Conservation (phyloP, 2,888 invertebrate genomes). For the Hoplodrina ambigua region DNA sequence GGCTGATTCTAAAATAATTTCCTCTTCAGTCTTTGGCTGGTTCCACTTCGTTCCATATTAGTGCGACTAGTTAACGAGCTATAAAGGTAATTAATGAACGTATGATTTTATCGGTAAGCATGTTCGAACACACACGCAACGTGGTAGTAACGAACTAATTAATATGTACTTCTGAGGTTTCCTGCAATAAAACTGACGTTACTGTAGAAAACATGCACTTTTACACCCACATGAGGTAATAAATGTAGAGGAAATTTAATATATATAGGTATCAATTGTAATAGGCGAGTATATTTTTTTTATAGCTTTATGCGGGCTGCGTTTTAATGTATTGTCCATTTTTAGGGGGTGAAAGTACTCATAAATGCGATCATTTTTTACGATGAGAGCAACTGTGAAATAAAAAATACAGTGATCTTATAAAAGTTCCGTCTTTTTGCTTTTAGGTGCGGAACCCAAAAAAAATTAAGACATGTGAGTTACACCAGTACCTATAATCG, state of each 20-base stretch:
- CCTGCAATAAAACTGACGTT: constrained; percentile 46
- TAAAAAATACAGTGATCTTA: too few species aligned
- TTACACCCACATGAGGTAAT: constrained; percentile 12
- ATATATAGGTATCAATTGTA: neutral
- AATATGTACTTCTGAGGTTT: constrained; percentile 50
- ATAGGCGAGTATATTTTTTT: neutral
- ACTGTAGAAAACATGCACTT: constrained; percentile 24
- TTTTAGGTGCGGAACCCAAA: too few species aligned
- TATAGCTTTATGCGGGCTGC: neutral
- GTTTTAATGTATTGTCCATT: too few species aligned
- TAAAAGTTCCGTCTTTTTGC: too few species aligned
- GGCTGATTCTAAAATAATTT: neutral
- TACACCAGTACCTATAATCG: too few species aligned
- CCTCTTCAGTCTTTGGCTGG: neutral
- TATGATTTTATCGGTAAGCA: constrained; percentile 54
- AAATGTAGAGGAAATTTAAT: neutral
- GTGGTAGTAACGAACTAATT: constrained; percentile 55
- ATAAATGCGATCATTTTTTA: too few species aligned
- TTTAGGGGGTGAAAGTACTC: too few species aligned
- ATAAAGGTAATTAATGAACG: constrained; percentile 51
- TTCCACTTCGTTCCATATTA: constrained; percentile 29
- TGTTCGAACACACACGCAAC: constrained; percentile 58
- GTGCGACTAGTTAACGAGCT: constrained; percentile 37
- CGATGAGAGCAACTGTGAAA: too few species aligned
- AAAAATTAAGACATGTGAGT: too few species aligned